These are phyloP conservation scores for Coremacera marginata DNA, from an alignment of 2,888 invertebrate genomes.

Conservation along the genomic window DNA sequence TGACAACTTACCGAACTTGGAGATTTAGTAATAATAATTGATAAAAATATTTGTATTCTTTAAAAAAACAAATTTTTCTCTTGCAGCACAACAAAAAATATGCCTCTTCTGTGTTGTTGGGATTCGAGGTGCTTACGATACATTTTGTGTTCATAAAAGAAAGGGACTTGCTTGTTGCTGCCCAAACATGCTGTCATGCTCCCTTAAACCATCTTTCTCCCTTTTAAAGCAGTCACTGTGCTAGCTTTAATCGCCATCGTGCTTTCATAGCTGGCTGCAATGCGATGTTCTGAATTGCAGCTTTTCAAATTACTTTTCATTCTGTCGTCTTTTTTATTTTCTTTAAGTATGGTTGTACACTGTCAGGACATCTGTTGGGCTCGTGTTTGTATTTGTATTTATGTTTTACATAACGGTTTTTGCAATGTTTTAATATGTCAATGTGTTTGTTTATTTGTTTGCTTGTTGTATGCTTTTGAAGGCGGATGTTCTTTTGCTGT, in stretches of 20 bases:
- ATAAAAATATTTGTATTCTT: too few species aligned
- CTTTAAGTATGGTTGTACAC: neutral
- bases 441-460: neutral
- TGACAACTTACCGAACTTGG: too few species aligned
- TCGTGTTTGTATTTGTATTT: slow-evolving; percentile 1
- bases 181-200: neutral
- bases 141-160: too few species aligned
- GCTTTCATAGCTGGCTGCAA: neutral
- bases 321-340: neutral
- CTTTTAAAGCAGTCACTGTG: neutral
- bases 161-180: neutral
- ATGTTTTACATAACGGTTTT: neutral
- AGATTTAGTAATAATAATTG: too few species aligned
- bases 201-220: neutral
- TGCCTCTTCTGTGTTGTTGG: too few species aligned
- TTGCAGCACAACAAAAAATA: too few species aligned
- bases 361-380: slow-evolving; percentile 20
- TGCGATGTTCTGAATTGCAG: neutral
- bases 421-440: neutral
- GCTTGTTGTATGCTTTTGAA: neutral
- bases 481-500: slow-evolving; percentile 3
- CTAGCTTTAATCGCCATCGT: too few species aligned
- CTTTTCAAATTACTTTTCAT: slow-evolving; percentile 16
- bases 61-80: too few species aligned
- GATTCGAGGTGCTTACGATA: too few species aligned